Percentiles rank a stretch among this genome's conserved stretches.
These are phyloP conservation scores for Sceloporus tristichus DNA, from an alignment of 2,113 vertebrate species.

Conservation along the genomic window DNA sequence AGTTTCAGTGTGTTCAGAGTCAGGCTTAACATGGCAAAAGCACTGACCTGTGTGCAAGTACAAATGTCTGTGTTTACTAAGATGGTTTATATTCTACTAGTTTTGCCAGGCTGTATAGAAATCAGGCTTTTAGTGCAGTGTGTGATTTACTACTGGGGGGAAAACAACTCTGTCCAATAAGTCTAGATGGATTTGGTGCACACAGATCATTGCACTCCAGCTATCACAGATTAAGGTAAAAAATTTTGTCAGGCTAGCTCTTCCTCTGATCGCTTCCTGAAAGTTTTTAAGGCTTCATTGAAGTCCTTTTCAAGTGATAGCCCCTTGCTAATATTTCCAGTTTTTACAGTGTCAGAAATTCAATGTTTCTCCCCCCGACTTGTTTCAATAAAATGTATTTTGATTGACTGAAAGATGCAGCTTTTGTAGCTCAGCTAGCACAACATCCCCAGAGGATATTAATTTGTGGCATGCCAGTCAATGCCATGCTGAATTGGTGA, in stretches of 20 bases:
- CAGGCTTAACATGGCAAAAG: not conserved
- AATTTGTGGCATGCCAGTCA: conserved; percentile 50
- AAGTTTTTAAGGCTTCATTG: not conserved
- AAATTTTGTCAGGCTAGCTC: not conserved
- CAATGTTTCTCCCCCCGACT: conserved; percentile 44
- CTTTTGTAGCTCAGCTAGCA: conserved; percentile 54
- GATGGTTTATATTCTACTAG: not conserved
- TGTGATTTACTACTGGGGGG: not conserved
- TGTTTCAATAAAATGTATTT: conserved; percentile 59
- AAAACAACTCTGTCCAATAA: not conserved
- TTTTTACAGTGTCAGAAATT: conserved; percentile 48
- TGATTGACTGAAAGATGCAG: conserved; percentile 57
- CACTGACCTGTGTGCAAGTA: not conserved
- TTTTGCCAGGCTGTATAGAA: not conserved
- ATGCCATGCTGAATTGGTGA: conserved; percentile 22
- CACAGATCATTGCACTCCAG: not conserved
- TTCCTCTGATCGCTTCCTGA: not conserved
- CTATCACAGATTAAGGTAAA: not conserved
- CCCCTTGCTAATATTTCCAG: not conserved
- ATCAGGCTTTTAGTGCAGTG: not conserved
- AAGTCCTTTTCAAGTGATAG: not conserved
- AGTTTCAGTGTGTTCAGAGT: not conserved
- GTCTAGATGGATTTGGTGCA: not conserved
- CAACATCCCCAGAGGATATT: conserved; percentile 24
- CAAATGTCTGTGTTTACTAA: not conserved